phyloP scores from a whole-genome alignment of 2,888 invertebrate species.

The Cantharis nigra region DNA sequence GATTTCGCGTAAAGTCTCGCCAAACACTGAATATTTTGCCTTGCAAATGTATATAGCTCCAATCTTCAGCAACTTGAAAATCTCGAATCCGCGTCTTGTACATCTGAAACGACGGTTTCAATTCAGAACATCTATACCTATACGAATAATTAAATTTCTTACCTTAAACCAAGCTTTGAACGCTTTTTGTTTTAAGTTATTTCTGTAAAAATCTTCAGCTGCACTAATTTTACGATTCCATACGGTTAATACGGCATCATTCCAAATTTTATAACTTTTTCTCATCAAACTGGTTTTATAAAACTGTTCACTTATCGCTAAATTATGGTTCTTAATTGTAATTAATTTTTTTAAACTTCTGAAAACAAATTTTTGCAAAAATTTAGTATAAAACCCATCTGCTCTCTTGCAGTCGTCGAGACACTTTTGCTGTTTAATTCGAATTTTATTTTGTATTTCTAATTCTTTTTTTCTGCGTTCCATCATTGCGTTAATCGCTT shows the following conservation, averaged over 20 bases:
- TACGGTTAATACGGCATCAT: constrained; percentile 36
- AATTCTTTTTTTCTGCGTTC: constrained; percentile 64
- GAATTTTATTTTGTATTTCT: constrained; percentile 62
- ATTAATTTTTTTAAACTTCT: constrained; percentile 51
- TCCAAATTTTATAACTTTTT: constrained; percentile 39
- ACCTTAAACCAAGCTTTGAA: constrained; percentile 61
- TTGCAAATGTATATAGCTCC: constrained; percentile 61
- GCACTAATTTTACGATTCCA: constrained; percentile 57
- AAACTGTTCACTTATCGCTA: constrained; percentile 39
- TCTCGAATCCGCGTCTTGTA: constrained; percentile 52
- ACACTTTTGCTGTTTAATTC: constrained; percentile 57
- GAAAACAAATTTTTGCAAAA: constrained; percentile 50
- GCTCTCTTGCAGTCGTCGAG: constrained; percentile 56
- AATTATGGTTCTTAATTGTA: constrained; percentile 49
- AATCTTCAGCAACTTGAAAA: constrained; percentile 73
- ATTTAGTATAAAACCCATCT: constrained; percentile 52
- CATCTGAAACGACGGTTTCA: constrained; percentile 56
- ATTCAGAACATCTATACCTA: constrained; percentile 33
- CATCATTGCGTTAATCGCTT: constrained; percentile 64
- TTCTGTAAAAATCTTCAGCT: constrained; percentile 62
- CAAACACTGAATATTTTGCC: constrained; percentile 46
- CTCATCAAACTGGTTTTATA: constrained; percentile 40
- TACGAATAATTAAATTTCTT: constrained; percentile 26
- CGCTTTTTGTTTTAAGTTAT: constrained; percentile 56
- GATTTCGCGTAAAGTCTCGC: constrained; percentile 42